Conservation (phyloP, 1,140 invertebrate species). For the Dinothrombium tinctorium region DNA sequence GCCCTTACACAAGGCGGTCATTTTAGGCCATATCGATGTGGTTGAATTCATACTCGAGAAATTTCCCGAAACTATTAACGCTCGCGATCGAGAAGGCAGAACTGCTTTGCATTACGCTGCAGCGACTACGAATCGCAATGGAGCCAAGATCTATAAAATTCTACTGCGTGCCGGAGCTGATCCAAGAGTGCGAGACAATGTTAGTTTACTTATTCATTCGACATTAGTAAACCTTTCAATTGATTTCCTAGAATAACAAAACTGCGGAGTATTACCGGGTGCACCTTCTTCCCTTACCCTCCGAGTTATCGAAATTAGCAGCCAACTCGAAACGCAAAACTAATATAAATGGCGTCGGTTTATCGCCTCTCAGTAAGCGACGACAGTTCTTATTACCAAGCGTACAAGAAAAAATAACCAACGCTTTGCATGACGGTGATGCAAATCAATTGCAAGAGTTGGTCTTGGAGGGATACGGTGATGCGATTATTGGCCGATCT, state of each 20-base stretch:
- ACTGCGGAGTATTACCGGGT: conserved; percentile 46
- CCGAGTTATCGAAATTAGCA: conserved; percentile 9
- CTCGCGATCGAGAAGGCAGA: conserved; percentile 48
- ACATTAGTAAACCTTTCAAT: background rate
- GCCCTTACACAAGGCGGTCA: conserved; percentile 38
- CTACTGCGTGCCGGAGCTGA: conserved; percentile 48
- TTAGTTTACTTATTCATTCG: too few species aligned
- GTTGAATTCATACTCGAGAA: conserved; percentile 40
- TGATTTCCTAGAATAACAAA: conserved; percentile 43
- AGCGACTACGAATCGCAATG: conserved; percentile 30
- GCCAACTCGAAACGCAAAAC: conserved; percentile 4
- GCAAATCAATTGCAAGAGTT: conserved; percentile 23
- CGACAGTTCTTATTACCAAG: conserved; percentile 4
- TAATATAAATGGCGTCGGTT: background rate
- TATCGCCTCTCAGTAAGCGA: background rate
- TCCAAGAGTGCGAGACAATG: conserved; percentile 26
- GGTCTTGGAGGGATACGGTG: conserved; percentile 24
- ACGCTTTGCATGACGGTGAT: conserved; percentile 21
- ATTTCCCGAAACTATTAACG: conserved; percentile 37
- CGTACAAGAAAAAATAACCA: conserved; percentile 16
- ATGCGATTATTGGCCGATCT: conserved; percentile 22
- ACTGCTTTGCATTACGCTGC: conserved; percentile 73
- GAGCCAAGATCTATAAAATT: conserved; percentile 33
- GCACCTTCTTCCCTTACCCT: conserved; percentile 24
- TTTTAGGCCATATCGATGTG: conserved; percentile 43